phyloP scores from a whole-genome alignment of 2,797 vertebrate genomes.

The Eulemur coronatus region DNA sequence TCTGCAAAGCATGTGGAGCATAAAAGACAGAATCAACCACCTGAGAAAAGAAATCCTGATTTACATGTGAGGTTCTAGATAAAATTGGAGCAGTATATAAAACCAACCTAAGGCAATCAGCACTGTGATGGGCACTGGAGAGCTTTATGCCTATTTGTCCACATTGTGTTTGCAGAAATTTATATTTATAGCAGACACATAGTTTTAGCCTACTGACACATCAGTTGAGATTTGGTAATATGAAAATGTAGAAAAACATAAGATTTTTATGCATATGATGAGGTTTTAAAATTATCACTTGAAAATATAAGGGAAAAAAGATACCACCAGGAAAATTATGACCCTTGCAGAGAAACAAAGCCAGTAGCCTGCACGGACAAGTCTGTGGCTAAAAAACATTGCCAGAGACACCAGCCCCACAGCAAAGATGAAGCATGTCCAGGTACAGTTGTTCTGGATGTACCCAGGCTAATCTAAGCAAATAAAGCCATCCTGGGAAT shows the following conservation, averaged over 20 bases:
- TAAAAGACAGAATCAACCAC: not conserved
- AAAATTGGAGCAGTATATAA: not conserved
- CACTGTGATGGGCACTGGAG: not conserved
- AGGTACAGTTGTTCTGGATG: not conserved
- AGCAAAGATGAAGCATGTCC: not conserved
- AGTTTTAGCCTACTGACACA: not conserved
- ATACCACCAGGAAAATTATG: not conserved
- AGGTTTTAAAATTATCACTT: not conserved
- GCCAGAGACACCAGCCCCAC: not conserved
- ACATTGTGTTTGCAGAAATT: not conserved
- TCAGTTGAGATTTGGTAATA: not conserved
- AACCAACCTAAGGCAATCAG: not conserved
- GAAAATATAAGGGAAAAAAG: slow-evolving; percentile 1
- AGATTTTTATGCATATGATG: not conserved
- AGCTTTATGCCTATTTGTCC: not conserved
- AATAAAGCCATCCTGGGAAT: not conserved
- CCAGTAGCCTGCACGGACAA: not conserved
- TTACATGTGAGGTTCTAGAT: not conserved
- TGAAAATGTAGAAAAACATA: not conserved
- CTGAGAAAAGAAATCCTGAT: not conserved
- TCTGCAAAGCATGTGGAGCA: not conserved
- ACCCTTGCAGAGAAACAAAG: not conserved
- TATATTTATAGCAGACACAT: not conserved
- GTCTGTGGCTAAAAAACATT: not conserved
- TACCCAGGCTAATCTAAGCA: not conserved